phyloP scores from a whole-genome alignment of 2,113 vertebrate genomes.

The Oreochromis tanganicae region DNA sequence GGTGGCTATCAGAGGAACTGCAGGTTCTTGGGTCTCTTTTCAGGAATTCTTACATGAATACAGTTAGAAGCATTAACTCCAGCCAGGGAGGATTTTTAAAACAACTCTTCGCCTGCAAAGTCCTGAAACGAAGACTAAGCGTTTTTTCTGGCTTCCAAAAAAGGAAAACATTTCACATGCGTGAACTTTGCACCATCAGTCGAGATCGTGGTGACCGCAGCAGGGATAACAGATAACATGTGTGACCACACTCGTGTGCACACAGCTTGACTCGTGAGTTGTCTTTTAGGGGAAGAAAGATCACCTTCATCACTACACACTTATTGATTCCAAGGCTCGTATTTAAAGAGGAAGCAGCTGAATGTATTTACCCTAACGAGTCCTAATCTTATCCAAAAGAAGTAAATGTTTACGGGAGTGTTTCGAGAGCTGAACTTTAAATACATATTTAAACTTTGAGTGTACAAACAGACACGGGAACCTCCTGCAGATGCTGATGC shows the following conservation, averaged over 20 bases:
- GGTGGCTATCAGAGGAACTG: neutral
- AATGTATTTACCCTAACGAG: neutral
- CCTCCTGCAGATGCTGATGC: neutral
- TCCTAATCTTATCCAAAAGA: neutral
- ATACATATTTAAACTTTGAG: neutral
- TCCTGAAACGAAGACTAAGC: neutral
- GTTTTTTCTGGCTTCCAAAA: neutral
- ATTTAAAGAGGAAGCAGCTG: neutral
- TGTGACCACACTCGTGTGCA: neutral
- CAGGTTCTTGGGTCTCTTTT: neutral
- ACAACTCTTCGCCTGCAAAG: neutral
- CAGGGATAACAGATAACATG: neutral
- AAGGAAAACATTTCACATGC: neutral
- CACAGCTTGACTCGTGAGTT: neutral
- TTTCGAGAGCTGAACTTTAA: neutral
- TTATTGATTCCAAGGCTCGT: neutral
- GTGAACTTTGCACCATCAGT: neutral
- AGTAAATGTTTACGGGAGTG: neutral
- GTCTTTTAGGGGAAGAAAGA: neutral
- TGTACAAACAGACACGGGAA: neutral
- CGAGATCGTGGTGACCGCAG: neutral
- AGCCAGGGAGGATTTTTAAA: neutral
- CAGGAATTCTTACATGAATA: neutral
- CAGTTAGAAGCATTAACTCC: rapidly evolving
- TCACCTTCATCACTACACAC: neutral